A percentile compares a stretch with the other conserved stretches of the same genome.
Evolutionary conservation across 2,113 vertebrate species (phyloP).

Genomic region (Lipophrys pholis): DNA sequence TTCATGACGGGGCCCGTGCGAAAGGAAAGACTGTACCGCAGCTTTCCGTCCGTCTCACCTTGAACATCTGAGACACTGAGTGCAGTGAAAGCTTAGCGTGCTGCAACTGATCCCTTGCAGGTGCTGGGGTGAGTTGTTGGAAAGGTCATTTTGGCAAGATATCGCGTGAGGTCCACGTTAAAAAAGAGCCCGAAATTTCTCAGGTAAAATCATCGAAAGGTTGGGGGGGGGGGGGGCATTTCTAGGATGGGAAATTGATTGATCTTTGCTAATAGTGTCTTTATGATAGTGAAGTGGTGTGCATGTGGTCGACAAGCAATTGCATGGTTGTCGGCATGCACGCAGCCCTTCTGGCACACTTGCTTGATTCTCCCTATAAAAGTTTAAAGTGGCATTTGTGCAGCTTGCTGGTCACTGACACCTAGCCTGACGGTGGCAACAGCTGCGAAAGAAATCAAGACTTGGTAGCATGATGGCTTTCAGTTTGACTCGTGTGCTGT

Average conservation of each 20-base stretch:
- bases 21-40: constrained; percentile 46
- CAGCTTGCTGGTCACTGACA: constrained; percentile 71
- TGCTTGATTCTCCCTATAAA: constrained; percentile 69
- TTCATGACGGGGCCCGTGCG: constrained; percentile 29
- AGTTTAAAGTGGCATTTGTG: constrained; percentile 65
- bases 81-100: constrained; percentile 45
- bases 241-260: constrained; percentile 13
- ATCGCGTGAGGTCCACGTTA: constrained; percentile 4
- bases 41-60: constrained; percentile 58
- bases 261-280: not conserved
- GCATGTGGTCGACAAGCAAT: not conserved
- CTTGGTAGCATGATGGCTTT: constrained; percentile 59
- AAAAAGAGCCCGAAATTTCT: constrained; percentile 12
- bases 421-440: constrained; percentile 62
- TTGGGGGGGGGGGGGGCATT: not conserved
- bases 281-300: constrained; percentile 1
- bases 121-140: constrained; percentile 38
- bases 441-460: constrained; percentile 69
- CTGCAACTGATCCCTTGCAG: constrained; percentile 53
- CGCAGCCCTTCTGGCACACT: constrained; percentile 67
- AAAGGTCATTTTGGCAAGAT: constrained; percentile 38
- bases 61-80: constrained; percentile 55
- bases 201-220: not conserved
- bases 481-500: constrained; percentile 37
- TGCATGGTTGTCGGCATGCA: constrained; percentile 37